Percentiles rank a stretch among this genome's conserved stretches.
Conservation (phyloP, 2,113 vertebrate species). For the Gambusia holbrooki region DNA sequence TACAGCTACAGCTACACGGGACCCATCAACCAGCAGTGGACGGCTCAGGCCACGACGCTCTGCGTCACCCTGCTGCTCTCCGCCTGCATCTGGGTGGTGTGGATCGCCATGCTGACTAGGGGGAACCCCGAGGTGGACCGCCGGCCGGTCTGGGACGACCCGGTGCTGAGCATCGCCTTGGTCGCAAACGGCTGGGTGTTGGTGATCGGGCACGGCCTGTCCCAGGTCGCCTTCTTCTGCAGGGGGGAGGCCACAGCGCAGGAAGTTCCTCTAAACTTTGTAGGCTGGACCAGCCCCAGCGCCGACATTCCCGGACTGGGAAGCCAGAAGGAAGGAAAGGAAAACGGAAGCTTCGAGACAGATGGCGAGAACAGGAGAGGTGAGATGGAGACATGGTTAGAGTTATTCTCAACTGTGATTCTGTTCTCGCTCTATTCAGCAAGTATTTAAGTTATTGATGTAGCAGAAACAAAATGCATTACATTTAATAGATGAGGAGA, state of each 20-base stretch:
- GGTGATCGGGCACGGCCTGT: constrained; percentile 82
- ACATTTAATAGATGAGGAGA: neutral
- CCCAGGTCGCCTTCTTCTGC: constrained; percentile 84
- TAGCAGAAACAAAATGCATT: neutral
- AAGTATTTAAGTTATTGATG: neutral
- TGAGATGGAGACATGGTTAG: constrained; percentile 33
- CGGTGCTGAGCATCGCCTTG: constrained; percentile 84
- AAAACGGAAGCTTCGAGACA: constrained; percentile 76
- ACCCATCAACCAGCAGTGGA: constrained; percentile 74
- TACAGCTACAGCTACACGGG: constrained; percentile 68
- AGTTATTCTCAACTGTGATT: too few relatives aligned
- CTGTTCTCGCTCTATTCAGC: neutral
- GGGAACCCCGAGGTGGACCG: constrained; percentile 69
- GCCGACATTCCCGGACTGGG: constrained; percentile 45
- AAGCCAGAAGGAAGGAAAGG: constrained; percentile 62
- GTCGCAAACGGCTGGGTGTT: constrained; percentile 90
- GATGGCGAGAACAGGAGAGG: constrained; percentile 64
- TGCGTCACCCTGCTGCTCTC: constrained; percentile 84
- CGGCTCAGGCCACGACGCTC: constrained; percentile 79
- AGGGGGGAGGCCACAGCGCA: constrained; percentile 51
- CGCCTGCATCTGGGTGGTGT: constrained; percentile 85
- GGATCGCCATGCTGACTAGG: constrained; percentile 85
- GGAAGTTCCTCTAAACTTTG: constrained; percentile 68
- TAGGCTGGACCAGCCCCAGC: constrained; percentile 71
- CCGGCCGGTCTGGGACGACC: constrained; percentile 83